phyloP scores from a whole-genome alignment of 2,888 invertebrate species.

The Cryptocephalus primarius region DNA sequence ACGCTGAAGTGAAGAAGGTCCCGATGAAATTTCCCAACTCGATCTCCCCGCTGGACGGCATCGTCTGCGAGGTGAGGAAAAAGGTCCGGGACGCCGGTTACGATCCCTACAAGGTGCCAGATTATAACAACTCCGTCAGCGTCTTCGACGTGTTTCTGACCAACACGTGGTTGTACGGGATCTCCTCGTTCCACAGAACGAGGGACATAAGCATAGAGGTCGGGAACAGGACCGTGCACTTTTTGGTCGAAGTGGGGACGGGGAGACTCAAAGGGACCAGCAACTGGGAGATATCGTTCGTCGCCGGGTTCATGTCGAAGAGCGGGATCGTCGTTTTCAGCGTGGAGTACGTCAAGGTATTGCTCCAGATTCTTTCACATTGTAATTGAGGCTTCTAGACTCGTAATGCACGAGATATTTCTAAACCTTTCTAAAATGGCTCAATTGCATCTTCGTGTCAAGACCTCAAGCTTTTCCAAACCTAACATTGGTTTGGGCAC shows the following conservation, averaged over 20 bases:
- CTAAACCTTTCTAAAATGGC: no score
- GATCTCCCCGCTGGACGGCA: constrained; percentile 75
- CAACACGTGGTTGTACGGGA: constrained; percentile 68
- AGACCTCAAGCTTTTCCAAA: no score
- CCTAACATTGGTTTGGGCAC: no score
- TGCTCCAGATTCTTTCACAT: not conserved
- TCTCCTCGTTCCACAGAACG: constrained; percentile 71
- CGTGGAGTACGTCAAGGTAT: constrained; percentile 61
- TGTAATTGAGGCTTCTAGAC: no score
- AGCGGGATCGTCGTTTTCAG: constrained; percentile 66
- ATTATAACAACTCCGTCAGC: constrained; percentile 62
- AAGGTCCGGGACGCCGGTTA: constrained; percentile 52
- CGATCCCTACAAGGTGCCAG: constrained; percentile 66
- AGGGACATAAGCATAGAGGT: constrained; percentile 66
- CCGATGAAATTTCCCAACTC: constrained; percentile 73
- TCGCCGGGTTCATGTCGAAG: constrained; percentile 55
- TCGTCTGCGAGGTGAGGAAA: constrained; percentile 62
- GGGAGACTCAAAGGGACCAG: constrained; percentile 66
- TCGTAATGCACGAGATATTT: no score
- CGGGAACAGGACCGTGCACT: constrained; percentile 57
- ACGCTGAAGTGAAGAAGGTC: constrained; percentile 58
- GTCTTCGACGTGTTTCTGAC: constrained; percentile 57
- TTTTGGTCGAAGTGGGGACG: constrained; percentile 65
- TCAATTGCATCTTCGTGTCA: no score
- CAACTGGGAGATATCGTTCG: constrained; percentile 65